A percentile compares a stretch with the other conserved stretches of the same genome.
Evolutionary conservation across 2,797 vertebrate species (phyloP).

Genomic region (Protosalanx chinensis): DNA sequence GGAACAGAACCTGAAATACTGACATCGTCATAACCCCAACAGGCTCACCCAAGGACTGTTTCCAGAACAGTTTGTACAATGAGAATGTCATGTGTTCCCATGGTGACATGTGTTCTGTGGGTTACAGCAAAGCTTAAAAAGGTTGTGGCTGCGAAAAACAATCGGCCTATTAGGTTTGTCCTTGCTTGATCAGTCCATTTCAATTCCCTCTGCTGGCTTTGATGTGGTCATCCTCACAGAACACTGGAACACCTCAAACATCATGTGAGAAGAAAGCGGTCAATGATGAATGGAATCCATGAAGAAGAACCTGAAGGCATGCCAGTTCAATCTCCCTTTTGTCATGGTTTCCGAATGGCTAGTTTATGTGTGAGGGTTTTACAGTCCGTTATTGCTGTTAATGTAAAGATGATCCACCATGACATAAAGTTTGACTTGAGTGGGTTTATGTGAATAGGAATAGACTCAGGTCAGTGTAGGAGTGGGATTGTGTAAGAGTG

Average conservation of each 20-base stretch:
- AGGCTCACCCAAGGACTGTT: slow-evolving; percentile 5
- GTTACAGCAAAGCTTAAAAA: background rate
- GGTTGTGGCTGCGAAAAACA: background rate
- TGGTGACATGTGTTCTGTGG: background rate
- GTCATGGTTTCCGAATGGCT: background rate
- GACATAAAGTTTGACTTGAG: background rate
- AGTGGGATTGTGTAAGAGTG: slow-evolving; percentile 6
- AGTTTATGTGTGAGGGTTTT: background rate
- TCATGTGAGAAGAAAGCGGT: background rate
- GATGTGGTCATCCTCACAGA: background rate
- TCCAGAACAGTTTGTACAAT: slow-evolving; percentile 8
- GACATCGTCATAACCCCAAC: background rate
- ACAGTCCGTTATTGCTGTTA: background rate
- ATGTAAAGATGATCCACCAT: background rate
- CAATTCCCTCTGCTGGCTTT: background rate
- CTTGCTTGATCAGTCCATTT: background rate
- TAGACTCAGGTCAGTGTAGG: slow-evolving; percentile 4
- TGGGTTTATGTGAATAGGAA: background rate
- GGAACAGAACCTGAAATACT: slow-evolving; percentile 10
- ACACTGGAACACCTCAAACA: background rate
- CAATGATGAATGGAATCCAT: no score
- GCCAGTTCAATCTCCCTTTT: background rate
- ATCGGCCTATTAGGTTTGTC: background rate
- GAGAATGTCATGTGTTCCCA: background rate
- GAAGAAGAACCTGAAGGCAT: no score